A percentile compares a stretch with the other conserved stretches of the same genome.
These are phyloP conservation scores for Heliangelus exortis DNA, from an alignment of 2,797 vertebrate species.

Conservation along the genomic window DNA sequence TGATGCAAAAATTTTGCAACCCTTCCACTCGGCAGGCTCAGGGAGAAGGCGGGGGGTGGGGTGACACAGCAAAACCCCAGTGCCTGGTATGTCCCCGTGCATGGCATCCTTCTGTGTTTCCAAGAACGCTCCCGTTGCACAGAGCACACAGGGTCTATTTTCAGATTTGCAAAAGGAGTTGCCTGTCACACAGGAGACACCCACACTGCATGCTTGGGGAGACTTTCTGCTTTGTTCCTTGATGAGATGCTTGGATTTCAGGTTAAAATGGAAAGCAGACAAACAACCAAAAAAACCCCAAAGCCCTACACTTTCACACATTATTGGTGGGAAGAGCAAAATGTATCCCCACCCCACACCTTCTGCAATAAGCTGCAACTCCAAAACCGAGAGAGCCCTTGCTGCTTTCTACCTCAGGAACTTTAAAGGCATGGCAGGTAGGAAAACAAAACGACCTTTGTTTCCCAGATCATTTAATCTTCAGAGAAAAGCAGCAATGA, in stretches of 20 bases:
- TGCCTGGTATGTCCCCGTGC: fast-evolving
- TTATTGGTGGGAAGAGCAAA: background rate
- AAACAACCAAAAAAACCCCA: background rate
- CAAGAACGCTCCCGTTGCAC: background rate
- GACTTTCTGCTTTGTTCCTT: background rate
- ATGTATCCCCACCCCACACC: background rate
- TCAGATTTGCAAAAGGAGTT: background rate
- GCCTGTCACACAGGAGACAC: slow-evolving; percentile 7
- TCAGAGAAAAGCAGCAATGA: background rate
- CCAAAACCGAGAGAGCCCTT: background rate
- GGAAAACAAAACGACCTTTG: background rate
- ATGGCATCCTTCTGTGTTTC: background rate
- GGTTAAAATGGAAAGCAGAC: background rate
- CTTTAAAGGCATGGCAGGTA: background rate
- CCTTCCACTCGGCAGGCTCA: fast-evolving
- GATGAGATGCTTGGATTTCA: background rate
- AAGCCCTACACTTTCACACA: background rate
- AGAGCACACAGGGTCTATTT: background rate
- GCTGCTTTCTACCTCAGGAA: background rate
- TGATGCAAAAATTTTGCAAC: background rate
- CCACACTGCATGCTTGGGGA: background rate
- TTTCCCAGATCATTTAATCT: background rate
- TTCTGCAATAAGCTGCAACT: background rate
- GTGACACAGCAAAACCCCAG: background rate
- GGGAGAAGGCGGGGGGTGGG: fast-evolving